Evolutionary conservation across 2,888 invertebrate species (phyloP), one percentile per base, ranked within the genome.

Genomic region (Chironomus tentans): DNA sequence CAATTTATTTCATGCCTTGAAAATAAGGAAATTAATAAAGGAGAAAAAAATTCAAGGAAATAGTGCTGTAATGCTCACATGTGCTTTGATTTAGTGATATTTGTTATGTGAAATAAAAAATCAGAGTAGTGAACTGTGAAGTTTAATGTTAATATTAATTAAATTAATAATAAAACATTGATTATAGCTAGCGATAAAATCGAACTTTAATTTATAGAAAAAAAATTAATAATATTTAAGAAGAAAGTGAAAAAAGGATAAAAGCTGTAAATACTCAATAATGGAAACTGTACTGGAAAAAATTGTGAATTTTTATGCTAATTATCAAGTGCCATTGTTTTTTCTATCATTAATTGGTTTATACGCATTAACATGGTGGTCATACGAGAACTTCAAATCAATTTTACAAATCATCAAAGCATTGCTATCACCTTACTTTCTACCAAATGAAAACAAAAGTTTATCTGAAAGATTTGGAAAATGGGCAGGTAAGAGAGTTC

Each of bases 401-500:
- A 81, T 88, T 0, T 79, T 89, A 77, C 87, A 88, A 79, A 84
- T 89, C 76, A 79, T 87, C 65, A 86, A 87, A 79, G 87, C 89
- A 2, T 82, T 89, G 80, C 82, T 92, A 81, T 87, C 88, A 81
- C 91, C 91, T 22, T 89, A 87, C 79, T 89, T 91, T 80, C 84
- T 89, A 78, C 88, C 90, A 0, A 15, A 87, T 75, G 87, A 89
- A 80, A 89, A 88, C 78, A 85, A 86, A 79, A 84, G 86, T 13
- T 82, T 92, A 76, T 81, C 85, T 50, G 88, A 89, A 81, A 90
- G 88, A 82, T 95, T 88, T 82, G 95, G 95, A 80, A 86, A 89
- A 77, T 95, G 95, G 95, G 95, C 95, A 82, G 91, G 95, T 95
- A 82, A 89, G 21, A 46, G 4, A 18, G 3, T 7, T 50, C 13